These are phyloP conservation scores for Alectura lathami DNA, from an alignment of 2,113 vertebrate genomes.

Conservation along the genomic window DNA sequence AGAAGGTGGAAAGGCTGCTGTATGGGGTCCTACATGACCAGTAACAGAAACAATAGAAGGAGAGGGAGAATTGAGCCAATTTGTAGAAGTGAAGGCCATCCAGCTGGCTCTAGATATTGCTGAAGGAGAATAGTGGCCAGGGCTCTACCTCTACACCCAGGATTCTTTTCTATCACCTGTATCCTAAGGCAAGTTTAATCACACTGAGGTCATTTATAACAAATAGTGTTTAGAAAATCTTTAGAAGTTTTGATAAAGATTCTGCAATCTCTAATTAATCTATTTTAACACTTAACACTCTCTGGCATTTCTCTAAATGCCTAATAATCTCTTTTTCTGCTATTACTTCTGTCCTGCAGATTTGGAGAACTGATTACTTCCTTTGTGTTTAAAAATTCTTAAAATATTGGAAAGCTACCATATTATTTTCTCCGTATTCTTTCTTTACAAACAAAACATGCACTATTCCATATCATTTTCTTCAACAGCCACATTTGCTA, in stretches of 20 bases:
- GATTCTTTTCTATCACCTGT: not conserved
- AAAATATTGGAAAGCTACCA: not conserved
- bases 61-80: too few species aligned
- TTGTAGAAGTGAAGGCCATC: too few species aligned
- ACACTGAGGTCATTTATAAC: not conserved
- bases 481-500: accelerated
- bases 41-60: too few species aligned
- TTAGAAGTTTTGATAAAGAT: not conserved
- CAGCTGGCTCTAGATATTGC: too few species aligned
- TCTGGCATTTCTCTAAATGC: not conserved
- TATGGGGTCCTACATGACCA: too few species aligned
- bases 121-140: too few species aligned
- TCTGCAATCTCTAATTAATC: not conserved
- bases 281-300: not conserved
- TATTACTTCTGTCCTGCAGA: not conserved
- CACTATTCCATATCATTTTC: not conserved
- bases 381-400: not conserved
- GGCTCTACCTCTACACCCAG: too few species aligned
- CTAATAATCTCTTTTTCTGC: not conserved
- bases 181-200: not conserved
- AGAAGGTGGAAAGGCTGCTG: too few species aligned
- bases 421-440: not conserved
- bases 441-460: not conserved
- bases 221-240: not conserved
- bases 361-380: not conserved